These are phyloP conservation scores for Macrotrachela quadricornifera DNA, from an alignment of 1,140 invertebrate genomes.

Conservation along the genomic window DNA sequence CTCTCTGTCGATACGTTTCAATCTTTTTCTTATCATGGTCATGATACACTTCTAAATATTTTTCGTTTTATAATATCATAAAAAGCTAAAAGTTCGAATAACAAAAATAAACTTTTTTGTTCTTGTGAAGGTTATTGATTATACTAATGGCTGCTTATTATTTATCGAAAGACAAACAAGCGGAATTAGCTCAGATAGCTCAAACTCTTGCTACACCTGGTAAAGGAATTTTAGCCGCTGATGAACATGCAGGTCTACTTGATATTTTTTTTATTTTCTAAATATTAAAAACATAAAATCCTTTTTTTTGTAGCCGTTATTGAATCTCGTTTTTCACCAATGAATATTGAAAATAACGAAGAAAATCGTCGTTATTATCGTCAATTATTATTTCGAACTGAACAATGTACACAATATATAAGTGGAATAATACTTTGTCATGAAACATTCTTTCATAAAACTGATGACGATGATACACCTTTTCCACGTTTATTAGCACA, in stretches of 20 bases:
- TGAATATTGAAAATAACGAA: constrained; percentile 39
- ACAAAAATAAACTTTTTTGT: no score
- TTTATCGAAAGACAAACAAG: constrained; percentile 58
- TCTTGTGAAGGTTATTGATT: no score
- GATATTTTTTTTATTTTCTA: no score
- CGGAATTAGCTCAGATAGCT: constrained; percentile 66
- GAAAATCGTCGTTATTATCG: constrained; percentile 54
- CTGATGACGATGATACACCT: constrained; percentile 29
- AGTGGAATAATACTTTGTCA: constrained; percentile 56
- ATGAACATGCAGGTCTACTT: constrained; percentile 40
- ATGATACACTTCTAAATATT: no score
- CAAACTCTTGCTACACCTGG: constrained; percentile 67
- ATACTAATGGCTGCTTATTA: constrained; percentile 30
- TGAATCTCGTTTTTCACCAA: constrained; percentile 31
- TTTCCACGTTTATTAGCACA: constrained; percentile 30
- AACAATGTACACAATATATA: constrained; percentile 27
- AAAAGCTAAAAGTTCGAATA: no score
- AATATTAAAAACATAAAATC: no score
- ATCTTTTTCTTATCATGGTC: no score
- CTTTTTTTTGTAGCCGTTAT: constrained; percentile 16
- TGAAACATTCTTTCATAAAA: constrained; percentile 82
- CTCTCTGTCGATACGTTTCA: no score
- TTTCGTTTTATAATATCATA: no score
- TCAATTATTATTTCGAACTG: constrained; percentile 69
- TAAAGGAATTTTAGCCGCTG: constrained; percentile 45